These are phyloP conservation scores for Homarus americanus DNA, from an alignment of 1,140 invertebrate genomes.

Conservation along the genomic window DNA sequence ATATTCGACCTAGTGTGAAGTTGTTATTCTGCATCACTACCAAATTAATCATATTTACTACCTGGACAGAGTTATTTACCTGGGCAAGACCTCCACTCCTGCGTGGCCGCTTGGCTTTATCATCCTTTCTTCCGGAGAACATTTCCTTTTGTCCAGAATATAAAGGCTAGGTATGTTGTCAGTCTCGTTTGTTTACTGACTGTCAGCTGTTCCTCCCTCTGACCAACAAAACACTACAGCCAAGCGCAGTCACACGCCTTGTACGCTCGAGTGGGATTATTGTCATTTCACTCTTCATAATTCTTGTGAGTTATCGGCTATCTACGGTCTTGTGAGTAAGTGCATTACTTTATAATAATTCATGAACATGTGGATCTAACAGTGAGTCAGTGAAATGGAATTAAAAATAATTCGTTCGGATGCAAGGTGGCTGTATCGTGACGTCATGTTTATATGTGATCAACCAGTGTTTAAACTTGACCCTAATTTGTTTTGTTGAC, in stretches of 20 bases:
- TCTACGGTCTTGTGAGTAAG: not conserved
- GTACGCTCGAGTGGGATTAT: not conserved
- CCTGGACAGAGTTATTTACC: not conserved
- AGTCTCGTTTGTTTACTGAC: constrained; percentile 17
- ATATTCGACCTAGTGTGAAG: not conserved
- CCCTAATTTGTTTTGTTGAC: too few relatives aligned
- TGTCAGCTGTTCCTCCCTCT: not conserved
- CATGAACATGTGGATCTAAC: too few relatives aligned
- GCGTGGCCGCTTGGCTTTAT: constrained; percentile 46
- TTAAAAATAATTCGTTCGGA: too few relatives aligned
- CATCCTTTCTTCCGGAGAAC: constrained; percentile 52
- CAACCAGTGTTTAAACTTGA: too few relatives aligned
- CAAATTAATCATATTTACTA: not conserved
- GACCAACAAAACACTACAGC: not conserved
- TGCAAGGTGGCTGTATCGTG: not conserved
- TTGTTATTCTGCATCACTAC: too few relatives aligned
- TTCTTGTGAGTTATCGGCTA: not conserved
- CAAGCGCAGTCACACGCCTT: not conserved
- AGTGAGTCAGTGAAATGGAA: too few relatives aligned
- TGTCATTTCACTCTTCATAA: not conserved
- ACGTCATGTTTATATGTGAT: constrained; percentile 2
- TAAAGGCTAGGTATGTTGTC: too few relatives aligned
- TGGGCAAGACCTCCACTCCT: constrained; percentile 43
- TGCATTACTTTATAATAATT: too few relatives aligned
- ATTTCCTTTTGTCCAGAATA: not conserved